These are phyloP conservation scores for Ganaspis brasiliensis DNA, from an alignment of 2,888 invertebrate genomes.

Conservation along the genomic window DNA sequence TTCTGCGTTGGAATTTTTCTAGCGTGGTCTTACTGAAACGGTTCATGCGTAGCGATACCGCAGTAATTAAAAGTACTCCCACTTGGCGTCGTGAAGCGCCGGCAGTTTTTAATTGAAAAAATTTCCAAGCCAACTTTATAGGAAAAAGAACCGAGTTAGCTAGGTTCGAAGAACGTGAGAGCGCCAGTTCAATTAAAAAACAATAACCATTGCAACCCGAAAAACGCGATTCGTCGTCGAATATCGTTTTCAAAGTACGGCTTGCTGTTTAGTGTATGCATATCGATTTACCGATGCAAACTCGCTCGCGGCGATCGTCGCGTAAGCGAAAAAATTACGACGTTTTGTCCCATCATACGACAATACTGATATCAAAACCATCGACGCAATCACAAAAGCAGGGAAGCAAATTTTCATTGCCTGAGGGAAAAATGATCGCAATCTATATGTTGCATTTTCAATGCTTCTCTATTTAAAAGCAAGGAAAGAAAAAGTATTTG, in stretches of 20 bases:
- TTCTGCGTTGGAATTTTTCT: conserved; percentile 43
- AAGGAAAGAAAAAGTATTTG: not conserved
- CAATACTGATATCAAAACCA: conserved; percentile 24
- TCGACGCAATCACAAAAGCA: conserved; percentile 26
- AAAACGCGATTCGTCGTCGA: conserved; percentile 60
- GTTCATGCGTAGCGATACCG: conserved; percentile 76
- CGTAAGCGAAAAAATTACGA: conserved; percentile 40
- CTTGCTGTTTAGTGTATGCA: not conserved
- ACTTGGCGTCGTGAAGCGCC: conserved; percentile 58
- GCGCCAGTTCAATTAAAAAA: conserved; percentile 71
- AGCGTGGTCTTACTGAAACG: conserved; percentile 65
- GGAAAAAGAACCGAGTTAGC: conserved; percentile 48
- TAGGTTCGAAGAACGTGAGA: conserved; percentile 39
- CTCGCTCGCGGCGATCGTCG: conserved; percentile 48
- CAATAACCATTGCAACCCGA: conserved; percentile 66
- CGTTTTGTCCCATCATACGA: conserved; percentile 20
- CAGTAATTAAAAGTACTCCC: conserved; percentile 77
- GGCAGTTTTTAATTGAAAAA: conserved; percentile 77
- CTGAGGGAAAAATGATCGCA: conserved; percentile 8
- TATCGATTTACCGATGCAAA: conserved; percentile 35
- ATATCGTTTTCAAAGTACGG: conserved; percentile 57
- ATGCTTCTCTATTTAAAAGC: conserved; percentile 1
- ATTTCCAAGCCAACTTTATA: conserved; percentile 73
- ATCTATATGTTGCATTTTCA: conserved; percentile 8
- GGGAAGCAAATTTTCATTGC: conserved; percentile 17